Conservation (phyloP, 2,113 vertebrate genomes). For the Etheostoma cragini region DNA sequence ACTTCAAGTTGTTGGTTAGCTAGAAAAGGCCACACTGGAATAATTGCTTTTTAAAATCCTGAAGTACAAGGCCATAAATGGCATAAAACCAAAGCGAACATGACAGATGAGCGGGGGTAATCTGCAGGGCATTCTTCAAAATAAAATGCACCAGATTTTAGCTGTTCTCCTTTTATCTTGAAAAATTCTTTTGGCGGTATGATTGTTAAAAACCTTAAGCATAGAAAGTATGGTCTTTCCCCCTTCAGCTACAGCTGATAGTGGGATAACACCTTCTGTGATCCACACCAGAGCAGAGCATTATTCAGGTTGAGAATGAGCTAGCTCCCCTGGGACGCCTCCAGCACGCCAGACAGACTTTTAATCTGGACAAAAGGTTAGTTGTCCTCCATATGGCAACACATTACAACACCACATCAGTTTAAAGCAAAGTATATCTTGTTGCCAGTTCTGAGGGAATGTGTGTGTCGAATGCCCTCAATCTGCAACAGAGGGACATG, state of each 20-base stretch:
- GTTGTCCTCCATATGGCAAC: slow-evolving; percentile 55
- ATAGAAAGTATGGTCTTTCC: not conserved
- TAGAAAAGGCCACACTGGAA: not conserved
- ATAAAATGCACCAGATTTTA: not conserved
- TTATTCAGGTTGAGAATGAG: slow-evolving; percentile 47
- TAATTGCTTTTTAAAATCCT: not conserved
- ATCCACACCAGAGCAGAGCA: slow-evolving; percentile 38
- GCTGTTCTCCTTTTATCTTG: not conserved
- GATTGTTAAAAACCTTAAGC: not conserved
- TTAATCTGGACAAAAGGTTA: slow-evolving; percentile 65
- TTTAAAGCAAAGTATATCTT: slow-evolving; percentile 18
- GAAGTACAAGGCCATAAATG: not conserved
- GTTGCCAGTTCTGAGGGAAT: slow-evolving; percentile 41
- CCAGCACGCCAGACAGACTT: slow-evolving; percentile 37
- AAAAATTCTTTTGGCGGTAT: not conserved
- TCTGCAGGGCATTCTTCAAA: not conserved
- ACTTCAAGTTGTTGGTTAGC: not conserved
- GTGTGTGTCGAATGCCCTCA: slow-evolving; percentile 38
- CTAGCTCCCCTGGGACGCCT: slow-evolving; percentile 35
- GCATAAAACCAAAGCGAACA: not conserved
- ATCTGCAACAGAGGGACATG: slow-evolving; percentile 30
- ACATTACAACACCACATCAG: slow-evolving; percentile 44
- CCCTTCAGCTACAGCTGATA: slow-evolving; percentile 11
- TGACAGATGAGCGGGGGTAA: not conserved
- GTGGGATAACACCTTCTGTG: slow-evolving; percentile 30